Base-by-base conservation (phyloP, 2,797 vertebrate species). In the Cynopterus sphinx region DNA sequence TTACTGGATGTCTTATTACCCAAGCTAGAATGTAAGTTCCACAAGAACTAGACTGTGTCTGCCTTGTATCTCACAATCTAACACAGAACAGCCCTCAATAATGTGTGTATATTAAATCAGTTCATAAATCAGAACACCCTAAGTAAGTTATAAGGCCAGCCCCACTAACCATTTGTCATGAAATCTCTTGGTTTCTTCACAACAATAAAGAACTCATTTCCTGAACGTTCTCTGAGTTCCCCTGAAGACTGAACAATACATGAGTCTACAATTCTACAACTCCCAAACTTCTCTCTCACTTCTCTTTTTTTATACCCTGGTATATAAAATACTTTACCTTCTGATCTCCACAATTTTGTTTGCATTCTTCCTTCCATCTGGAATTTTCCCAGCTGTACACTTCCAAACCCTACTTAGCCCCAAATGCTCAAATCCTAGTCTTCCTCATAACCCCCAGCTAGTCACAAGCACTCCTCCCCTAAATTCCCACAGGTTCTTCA, bases 391-490 rank as follows among this genome's bases (percentile, higher is more conserved):
- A 75, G 41, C 5, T 59, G 39, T 63, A 71, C 0, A 92, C 43
- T 83, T 96, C 89, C 89, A 94, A 94, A 86, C 39, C 28, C 83
- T 74, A 55, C 73, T 92, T 87, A 61, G 15, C 59, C 57, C 89
- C 79, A 79, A 92, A 83, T 63, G 70, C 28, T 96, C 70, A 95
- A 93, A 84, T 84, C 63, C 70, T 88, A 73, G 46, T 73, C 57
- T 81, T 82, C 63, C 51, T 59, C 92, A 43, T 46, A 49, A 43
- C 13, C 24, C 51, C 36, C 36, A 28, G 13, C 43, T 43, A 81
- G 53, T 71, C 36, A 88, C 36, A 91, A 41, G 6, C 41, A 89
- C 67, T 93, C 87, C 16, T 51, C 24, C 33, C 77, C 90, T 95
- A n/a, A 90, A 94, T 94, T 90, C 65, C 71, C 77, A 90, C 31